Evolutionary conservation across 2,113 vertebrate genomes (phyloP).

Genomic region (Cyanoderma ruficeps): DNA sequence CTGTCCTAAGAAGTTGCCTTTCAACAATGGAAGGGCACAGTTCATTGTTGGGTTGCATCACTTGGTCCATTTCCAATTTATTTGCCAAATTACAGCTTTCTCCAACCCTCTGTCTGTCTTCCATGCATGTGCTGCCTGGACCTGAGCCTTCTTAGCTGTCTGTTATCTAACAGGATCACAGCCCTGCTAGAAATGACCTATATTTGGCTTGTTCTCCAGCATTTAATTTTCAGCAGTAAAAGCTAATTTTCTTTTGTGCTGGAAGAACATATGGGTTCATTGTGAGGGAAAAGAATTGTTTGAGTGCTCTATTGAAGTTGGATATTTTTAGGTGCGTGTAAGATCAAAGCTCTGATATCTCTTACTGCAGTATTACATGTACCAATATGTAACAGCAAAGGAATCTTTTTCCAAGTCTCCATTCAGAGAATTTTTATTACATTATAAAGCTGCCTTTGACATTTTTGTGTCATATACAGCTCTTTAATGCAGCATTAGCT

Average conservation of each 20-base stretch:
- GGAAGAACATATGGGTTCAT: slow-evolving; percentile 45
- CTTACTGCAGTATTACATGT: slow-evolving; percentile 64
- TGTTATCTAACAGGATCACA: slow-evolving; percentile 39
- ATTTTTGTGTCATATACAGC: slow-evolving; percentile 43
- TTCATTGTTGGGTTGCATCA: not conserved
- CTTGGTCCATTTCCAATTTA: not conserved
- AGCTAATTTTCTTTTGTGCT: slow-evolving; percentile 60
- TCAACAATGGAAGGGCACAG: not conserved
- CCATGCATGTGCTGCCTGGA: not conserved
- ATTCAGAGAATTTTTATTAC: slow-evolving; percentile 65
- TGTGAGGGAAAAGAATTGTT: slow-evolving; percentile 50
- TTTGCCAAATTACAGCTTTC: not conserved
- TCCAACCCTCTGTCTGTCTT: not conserved
- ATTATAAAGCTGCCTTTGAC: slow-evolving; percentile 55
- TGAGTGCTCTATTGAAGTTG: slow-evolving; percentile 60
- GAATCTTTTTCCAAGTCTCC: slow-evolving; percentile 56
- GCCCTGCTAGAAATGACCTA: slow-evolving; percentile 18
- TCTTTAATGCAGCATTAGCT: slow-evolving; percentile 34
- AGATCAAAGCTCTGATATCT: slow-evolving; percentile 67
- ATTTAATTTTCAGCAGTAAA: slow-evolving; percentile 54
- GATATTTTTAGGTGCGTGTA: slow-evolving; percentile 55
- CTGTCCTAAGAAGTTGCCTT: not conserved
- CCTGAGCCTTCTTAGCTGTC: not conserved
- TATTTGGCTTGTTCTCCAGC: slow-evolving; percentile 41
- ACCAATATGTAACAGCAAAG: slow-evolving; percentile 39